Evolutionary conservation across 2,113 vertebrate genomes (phyloP).

Genomic region (Sander lucioperca): DNA sequence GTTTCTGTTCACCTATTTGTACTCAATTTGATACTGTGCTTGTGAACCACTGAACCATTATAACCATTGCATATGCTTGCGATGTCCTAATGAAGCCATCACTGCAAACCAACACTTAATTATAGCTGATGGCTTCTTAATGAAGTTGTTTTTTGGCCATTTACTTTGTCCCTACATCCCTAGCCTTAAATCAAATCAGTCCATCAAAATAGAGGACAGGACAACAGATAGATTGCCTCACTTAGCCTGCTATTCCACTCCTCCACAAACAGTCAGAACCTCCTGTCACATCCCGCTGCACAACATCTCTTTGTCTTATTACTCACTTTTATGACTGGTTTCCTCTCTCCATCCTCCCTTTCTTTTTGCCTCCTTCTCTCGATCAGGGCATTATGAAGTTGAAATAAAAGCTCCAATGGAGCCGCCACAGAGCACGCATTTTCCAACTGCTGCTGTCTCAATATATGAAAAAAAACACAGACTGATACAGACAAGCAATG

Average conservation of each 20-base stretch:
- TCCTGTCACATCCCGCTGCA: conserved; percentile 39
- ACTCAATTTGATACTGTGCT: conserved; percentile 9
- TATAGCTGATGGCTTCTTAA: not conserved
- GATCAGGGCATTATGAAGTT: conserved; percentile 52
- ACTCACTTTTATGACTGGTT: conserved; percentile 39
- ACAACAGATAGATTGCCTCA: conserved; percentile 7
- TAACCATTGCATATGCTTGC: not conserved
- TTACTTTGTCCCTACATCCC: conserved; percentile 11
- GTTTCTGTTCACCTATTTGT: conserved; percentile 25
- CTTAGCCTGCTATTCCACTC: conserved; percentile 14
- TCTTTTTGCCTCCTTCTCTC: conserved; percentile 2
- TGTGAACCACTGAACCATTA: conserved; percentile 11
- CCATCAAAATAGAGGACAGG: conserved; percentile 27
- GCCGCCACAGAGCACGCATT: conserved; percentile 4
- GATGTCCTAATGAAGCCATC: conserved; percentile 1
- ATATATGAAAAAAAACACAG: conserved; percentile 54
- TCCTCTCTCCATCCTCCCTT: conserved; percentile 3
- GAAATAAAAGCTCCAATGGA: conserved; percentile 46
- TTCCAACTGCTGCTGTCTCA: conserved; percentile 34
- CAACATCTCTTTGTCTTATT: conserved; percentile 36
- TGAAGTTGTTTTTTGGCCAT: not conserved
- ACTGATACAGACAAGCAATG: conserved; percentile 58
- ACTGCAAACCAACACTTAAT: conserved; percentile 27
- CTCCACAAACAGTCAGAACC: conserved; percentile 40
- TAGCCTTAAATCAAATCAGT: conserved; percentile 4